Percentiles rank a stretch among this genome's conserved stretches.
phyloP scores from a whole-genome alignment of 1,140 invertebrate species.

The Agraylea sexmaculata region DNA sequence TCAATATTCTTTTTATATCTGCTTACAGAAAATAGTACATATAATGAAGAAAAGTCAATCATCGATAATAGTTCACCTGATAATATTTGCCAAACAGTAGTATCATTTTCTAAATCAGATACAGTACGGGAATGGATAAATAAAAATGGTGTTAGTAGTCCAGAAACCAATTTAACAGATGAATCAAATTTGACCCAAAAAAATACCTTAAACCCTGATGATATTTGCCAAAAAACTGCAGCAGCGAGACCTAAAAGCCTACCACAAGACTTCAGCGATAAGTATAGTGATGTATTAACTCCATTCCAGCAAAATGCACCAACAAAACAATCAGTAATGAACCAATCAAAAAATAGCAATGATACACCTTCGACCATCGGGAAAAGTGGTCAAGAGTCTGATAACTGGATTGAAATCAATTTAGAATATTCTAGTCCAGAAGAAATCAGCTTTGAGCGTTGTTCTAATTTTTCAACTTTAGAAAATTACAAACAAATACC shows the following conservation, averaged over 20 bases:
- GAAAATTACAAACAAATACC: slow-evolving; percentile 20
- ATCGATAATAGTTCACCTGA: too few species aligned
- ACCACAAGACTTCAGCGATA: slow-evolving; percentile 21
- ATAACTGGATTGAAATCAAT: slow-evolving; percentile 44
- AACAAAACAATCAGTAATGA: slow-evolving; percentile 8
- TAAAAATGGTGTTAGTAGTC: slow-evolving; percentile 14
- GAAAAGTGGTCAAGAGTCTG: slow-evolving; percentile 25
- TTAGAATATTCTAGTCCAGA: slow-evolving; percentile 43
- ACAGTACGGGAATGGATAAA: slow-evolving; percentile 20
- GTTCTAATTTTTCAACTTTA: slow-evolving; percentile 24
- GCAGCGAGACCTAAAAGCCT: slow-evolving; percentile 18
- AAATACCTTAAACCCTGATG: slow-evolving; percentile 3
- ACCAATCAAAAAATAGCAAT: slow-evolving; percentile 14
- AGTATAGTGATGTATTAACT: slow-evolving; percentile 19
- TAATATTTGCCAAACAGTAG: too few species aligned
- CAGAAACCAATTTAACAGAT: slow-evolving; percentile 12
- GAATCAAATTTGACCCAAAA: not conserved
- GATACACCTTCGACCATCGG: slow-evolving; percentile 17
- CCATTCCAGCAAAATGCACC: slow-evolving; percentile 19
- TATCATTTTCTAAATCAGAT: slow-evolving; percentile 16
- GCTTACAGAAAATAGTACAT: too few species aligned
- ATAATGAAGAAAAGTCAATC: too few species aligned
- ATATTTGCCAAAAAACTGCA: slow-evolving; percentile 11
- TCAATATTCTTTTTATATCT: too few species aligned
- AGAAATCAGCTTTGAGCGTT: slow-evolving; percentile 39